Evolutionary conservation across 2,797 vertebrate genomes (phyloP).

Genomic region (Argyrosomus regius): DNA sequence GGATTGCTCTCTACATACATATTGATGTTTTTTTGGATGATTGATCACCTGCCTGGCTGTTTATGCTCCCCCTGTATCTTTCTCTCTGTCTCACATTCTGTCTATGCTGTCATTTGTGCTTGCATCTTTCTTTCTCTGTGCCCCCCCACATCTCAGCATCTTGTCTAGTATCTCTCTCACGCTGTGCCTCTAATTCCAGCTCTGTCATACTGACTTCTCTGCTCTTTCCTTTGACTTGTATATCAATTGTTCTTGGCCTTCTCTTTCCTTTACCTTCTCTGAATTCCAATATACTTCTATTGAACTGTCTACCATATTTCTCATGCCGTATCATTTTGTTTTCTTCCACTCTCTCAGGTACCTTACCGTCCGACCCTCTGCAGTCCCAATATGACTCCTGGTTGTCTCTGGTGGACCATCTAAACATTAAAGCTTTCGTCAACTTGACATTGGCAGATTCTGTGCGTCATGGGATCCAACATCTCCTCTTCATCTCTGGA

Average conservation of each 20-base stretch:
- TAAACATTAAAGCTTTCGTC: slow-evolving; percentile 95
- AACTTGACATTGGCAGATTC: slow-evolving; percentile 91
- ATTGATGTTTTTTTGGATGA: slow-evolving; percentile 55
- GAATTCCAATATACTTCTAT: background rate
- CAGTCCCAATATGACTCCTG: slow-evolving; percentile 92
- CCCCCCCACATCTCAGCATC: slow-evolving; percentile 20
- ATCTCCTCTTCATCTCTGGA: slow-evolving; percentile 95
- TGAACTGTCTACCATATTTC: background rate
- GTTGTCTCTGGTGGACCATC: slow-evolving; percentile 92
- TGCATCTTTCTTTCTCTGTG: slow-evolving; percentile 20
- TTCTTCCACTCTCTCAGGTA: slow-evolving; percentile 73
- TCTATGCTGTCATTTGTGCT: slow-evolving; percentile 20
- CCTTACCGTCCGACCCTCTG: slow-evolving; percentile 90
- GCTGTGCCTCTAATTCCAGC: slow-evolving; percentile 44
- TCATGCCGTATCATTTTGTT: slow-evolving; percentile 6
- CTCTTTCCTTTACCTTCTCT: slow-evolving; percentile 9
- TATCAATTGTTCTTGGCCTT: slow-evolving; percentile 11
- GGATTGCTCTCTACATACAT: slow-evolving; percentile 37
- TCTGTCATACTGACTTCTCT: slow-evolving; percentile 30
- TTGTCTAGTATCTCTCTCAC: slow-evolving; percentile 23
- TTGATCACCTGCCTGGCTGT: slow-evolving; percentile 57
- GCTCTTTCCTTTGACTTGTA: background rate
- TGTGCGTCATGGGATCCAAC: slow-evolving; percentile 90
- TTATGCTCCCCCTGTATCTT: slow-evolving; percentile 42
- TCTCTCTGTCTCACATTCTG: slow-evolving; percentile 43